Base-by-base conservation (phyloP, 2,113 vertebrate species). In the Gobio gobio region DNA sequence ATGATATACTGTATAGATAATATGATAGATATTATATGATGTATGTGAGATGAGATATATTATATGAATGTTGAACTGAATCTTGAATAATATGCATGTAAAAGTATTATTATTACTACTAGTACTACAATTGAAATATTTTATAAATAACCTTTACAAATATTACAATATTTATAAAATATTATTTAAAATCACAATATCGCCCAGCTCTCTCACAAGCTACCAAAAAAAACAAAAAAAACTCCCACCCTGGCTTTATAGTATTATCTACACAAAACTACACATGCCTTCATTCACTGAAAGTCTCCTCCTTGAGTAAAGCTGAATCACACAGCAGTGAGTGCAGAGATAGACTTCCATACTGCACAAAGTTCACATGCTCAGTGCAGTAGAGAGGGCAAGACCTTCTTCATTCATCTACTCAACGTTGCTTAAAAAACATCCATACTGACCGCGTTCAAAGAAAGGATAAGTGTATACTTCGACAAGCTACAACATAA, bases 341-440 rank as follows among this genome's bases (percentile, higher is more conserved):
- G 2, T 26, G 10, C 61, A 54, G 61, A 72, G 51, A 70, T 10
- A 56, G 29, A 20, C 74, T 83, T 78, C 26, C 26, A 58, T 26
- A 81, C 49, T 47, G 73, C 40, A 86, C 24, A 74, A 80, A 59
- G 76, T 45, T 43, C 24, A 58, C 51, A 70, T 70, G 40, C 83
- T 85, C 47, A 36, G 66, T 84, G 68, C 81, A 36, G 47, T 77
- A 54, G 74, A 73, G 36, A 49, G 70, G 79, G 61, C 80, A 87
- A 82, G 78, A 85, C 33, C 63, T 43, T 75, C 59, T 86, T 75
- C 66, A 86, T 75, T 54, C 73, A 63, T 64, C 40, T 45, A 49
- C 84, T 85, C 59, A 18, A 68, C 26, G 18, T 59, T 54, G 59
- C 82, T 74, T 79, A 77, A 68, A 85, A 36, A 88, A 82, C 58